Percentiles rank a stretch among this genome's conserved stretches.
These are phyloP conservation scores for Megaptera novaeangliae DNA, from an alignment of 2,113 vertebrate genomes.

Conservation along the genomic window DNA sequence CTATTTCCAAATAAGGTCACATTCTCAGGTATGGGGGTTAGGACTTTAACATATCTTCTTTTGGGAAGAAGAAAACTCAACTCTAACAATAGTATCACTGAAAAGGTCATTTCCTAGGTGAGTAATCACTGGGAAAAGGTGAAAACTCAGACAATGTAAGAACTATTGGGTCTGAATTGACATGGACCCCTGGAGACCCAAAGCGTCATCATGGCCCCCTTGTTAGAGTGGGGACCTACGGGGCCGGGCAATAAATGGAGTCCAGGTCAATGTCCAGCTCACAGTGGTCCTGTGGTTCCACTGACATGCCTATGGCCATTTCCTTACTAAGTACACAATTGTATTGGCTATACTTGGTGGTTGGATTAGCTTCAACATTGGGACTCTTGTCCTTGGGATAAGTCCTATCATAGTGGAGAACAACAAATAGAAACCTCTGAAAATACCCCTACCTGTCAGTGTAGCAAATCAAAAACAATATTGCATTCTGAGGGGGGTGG, in stretches of 20 bases:
- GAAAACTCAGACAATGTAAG: background rate
- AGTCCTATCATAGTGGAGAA: background rate
- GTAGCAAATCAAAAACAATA: background rate
- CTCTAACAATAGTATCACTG: background rate
- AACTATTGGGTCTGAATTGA: background rate
- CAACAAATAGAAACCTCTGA: background rate
- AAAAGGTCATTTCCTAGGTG: background rate
- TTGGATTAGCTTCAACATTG: background rate
- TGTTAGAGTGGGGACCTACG: background rate
- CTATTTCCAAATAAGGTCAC: background rate
- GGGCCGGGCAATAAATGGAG: background rate
- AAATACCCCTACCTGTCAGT: background rate
- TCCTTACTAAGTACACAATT: background rate
- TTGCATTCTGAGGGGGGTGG: background rate
- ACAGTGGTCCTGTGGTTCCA: background rate
- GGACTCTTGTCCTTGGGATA: background rate
- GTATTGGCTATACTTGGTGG: background rate
- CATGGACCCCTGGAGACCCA: background rate
- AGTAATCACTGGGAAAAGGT: background rate
- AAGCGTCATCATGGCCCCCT: rapidly evolving
- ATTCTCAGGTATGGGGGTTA: background rate
- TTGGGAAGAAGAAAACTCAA: background rate
- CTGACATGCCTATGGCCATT: background rate
- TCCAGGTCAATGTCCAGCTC: background rate
- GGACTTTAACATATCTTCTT: background rate